Base-by-base conservation (phyloP, 2,113 vertebrate species). In the Forbesichthys papilliferus region DNA sequence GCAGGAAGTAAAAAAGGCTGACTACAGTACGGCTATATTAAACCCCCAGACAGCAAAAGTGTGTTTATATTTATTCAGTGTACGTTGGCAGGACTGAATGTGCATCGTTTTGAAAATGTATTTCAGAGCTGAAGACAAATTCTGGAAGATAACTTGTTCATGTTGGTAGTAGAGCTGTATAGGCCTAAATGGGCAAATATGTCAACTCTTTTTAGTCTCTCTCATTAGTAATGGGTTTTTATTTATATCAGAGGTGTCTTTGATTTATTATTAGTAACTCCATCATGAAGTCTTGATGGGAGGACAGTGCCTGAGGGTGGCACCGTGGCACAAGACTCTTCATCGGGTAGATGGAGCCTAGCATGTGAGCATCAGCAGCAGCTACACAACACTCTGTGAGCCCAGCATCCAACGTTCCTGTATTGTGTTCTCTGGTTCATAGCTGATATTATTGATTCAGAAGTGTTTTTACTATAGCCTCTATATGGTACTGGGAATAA, bases 311-410 rank as follows among this genome's bases (percentile, higher is more conserved):
- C 78, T 65, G 8, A 1, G 72, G 56, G 62, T 51, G 42, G n/a
- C 27, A 16, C 12, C 57, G 57, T 51, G 42, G n/a, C 27, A 16
- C 12, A 60, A 54, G 9, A 0, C 61, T 82, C 80, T 73, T 83
- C 63, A 73, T 60, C 61, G 66, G 60, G 6, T 0, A 20, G 46
- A 20, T 14, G 47, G 64, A 20, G 33, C 20, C n/a, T 63, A 14
- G 46, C 87, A 90, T 87, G 83, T 89, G 86, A 88, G 68, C 36
- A 66, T 86, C 86, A 84, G 13, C 78, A 78, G 66, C 61, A 59
- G 61, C 69, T 58, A 52, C 67, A 53, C 20, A 61, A 64, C 46
- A 9, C 46, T 16, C 46, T 16, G 48, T 18, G 5, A 27, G 18
- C 9, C 42, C 59, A 9, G 1, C 66, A 42, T 42, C 33, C 9